These are phyloP conservation scores for Phortica okadai DNA, from an alignment of 2,888 invertebrate species.

Conservation along the genomic window DNA sequence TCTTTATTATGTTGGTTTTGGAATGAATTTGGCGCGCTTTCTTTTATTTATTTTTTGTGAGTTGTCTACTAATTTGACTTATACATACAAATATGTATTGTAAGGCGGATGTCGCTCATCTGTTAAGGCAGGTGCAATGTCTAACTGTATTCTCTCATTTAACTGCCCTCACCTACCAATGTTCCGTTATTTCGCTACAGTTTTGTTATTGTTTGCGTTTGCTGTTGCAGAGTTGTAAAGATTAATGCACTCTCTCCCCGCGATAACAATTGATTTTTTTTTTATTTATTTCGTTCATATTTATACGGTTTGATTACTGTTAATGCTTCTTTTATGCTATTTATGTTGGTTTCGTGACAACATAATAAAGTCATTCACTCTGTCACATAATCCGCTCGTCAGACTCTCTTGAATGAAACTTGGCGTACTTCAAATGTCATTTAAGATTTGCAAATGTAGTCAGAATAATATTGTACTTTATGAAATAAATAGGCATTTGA, in stretches of 20 bases:
- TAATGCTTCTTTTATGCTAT: constrained; percentile 37
- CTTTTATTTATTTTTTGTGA: not conserved
- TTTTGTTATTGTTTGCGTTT: constrained; percentile 29
- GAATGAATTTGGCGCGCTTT: constrained; percentile 26
- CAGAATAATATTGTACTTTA: not conserved
- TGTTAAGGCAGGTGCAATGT: constrained; percentile 11
- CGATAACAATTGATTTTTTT: constrained; percentile 64
- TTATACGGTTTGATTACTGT: constrained; percentile 41
- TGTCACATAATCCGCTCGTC: constrained; percentile 49
- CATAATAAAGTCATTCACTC: constrained; percentile 10
- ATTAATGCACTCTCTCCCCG: constrained; percentile 55
- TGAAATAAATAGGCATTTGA: too few relatives aligned
- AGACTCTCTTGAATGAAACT: constrained; percentile 35
- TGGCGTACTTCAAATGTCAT: not conserved
- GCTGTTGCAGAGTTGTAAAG: constrained; percentile 52
- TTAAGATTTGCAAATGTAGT: not conserved
- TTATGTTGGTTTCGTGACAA: constrained; percentile 2
- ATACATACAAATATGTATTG: not conserved
- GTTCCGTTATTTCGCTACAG: not conserved
- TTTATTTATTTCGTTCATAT: constrained; percentile 46
- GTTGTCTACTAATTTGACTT: not conserved
- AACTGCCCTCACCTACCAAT: not conserved
- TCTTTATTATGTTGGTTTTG: constrained; percentile 28
- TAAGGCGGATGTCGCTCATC: not conserved
- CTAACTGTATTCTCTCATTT: not conserved